A percentile compares a stretch with the other conserved stretches of the same genome.
These are phyloP conservation scores for Prionace glauca DNA, from an alignment of 2,797 vertebrate genomes.

Conservation along the genomic window DNA sequence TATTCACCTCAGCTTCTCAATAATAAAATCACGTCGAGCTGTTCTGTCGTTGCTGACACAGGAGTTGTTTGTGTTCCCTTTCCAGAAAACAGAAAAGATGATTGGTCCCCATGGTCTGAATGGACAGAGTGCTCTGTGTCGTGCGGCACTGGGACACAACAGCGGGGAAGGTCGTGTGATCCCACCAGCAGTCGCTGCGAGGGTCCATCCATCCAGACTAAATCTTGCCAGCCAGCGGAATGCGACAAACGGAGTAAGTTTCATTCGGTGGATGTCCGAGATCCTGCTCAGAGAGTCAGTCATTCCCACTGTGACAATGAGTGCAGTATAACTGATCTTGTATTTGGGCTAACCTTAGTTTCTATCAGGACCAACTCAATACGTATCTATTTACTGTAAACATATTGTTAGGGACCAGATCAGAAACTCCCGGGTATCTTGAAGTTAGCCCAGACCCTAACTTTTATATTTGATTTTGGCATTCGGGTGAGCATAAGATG, in stretches of 20 bases:
- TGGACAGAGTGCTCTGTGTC: conserved; percentile 94
- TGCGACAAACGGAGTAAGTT: conserved; percentile 89
- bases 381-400: neutral
- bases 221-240: conserved; percentile 82
- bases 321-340: no score
- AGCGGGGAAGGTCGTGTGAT: conserved; percentile 90
- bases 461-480: no score
- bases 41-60: neutral
- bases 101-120: conserved; percentile 97
- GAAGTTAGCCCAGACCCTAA: no score
- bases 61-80: conserved; percentile 30
- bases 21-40: neutral
- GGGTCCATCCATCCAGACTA: conserved; percentile 90
- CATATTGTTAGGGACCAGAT: no score
- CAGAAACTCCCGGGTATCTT: no score
- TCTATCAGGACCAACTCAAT: no score
- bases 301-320: neutral
- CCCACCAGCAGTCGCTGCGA: conserved; percentile 86
- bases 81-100: conserved; percentile 75
- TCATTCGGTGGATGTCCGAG: neutral
- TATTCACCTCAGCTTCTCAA: neutral
- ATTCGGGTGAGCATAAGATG: no score
- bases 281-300: neutral
- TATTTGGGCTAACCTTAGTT: neutral
- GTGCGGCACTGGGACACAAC: conserved; percentile 90